phyloP scores from a whole-genome alignment of 1,140 invertebrate species.

The Hycleus cichorii region DNA sequence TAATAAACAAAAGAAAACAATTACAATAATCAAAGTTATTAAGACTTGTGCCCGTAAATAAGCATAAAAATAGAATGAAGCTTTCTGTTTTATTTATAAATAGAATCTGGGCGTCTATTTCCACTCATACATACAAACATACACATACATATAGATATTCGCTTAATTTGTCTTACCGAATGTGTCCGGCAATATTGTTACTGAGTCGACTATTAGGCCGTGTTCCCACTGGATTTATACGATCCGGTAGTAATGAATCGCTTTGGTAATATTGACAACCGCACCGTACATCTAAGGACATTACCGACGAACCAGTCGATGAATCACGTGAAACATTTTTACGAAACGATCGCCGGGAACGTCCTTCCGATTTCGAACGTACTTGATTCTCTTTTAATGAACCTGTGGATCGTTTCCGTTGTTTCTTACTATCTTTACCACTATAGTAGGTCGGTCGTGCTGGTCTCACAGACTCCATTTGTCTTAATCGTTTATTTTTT shows the following conservation, averaged over 20 bases:
- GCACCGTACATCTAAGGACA: slow-evolving; percentile 69
- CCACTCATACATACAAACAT: too few relatives aligned
- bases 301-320: slow-evolving; percentile 56
- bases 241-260: slow-evolving; percentile 60
- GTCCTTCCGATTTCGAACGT: slow-evolving; percentile 57
- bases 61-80: too few relatives aligned
- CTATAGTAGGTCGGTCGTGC: slow-evolving; percentile 10
- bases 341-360: slow-evolving; percentile 43
- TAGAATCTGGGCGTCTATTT: not conserved
- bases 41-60: too few relatives aligned
- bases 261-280: slow-evolving; percentile 76
- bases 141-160: too few relatives aligned
- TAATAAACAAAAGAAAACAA: slow-evolving; percentile 20
- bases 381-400: slow-evolving; percentile 25
- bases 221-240: slow-evolving; percentile 15
- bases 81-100: too few relatives aligned
- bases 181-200: slow-evolving; percentile 4
- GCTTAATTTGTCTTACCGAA: not conserved
- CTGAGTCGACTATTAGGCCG: slow-evolving; percentile 21
- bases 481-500: not conserved
- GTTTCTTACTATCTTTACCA: slow-evolving; percentile 11
- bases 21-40: not conserved
- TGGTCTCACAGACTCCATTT: slow-evolving; percentile 8
- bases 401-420: slow-evolving; percentile 12
- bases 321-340: slow-evolving; percentile 49